Evolutionary conservation across 2,113 vertebrate genomes (phyloP).

Genomic region (Jacana jacana): DNA sequence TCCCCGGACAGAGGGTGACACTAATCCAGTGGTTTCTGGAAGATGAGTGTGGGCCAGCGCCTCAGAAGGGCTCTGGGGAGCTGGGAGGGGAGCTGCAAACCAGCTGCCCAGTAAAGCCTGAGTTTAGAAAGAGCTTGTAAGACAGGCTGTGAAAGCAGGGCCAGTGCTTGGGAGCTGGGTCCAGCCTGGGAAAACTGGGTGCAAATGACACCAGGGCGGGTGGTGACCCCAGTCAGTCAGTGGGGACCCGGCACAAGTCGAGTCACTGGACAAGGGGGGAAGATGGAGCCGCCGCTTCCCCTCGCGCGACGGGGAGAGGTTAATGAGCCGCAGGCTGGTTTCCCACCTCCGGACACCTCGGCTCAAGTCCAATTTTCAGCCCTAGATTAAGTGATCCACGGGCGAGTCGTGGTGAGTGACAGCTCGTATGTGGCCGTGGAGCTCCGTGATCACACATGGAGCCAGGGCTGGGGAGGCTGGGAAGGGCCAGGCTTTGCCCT

Average conservation of each 20-base stretch:
- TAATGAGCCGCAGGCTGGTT: constrained; percentile 30
- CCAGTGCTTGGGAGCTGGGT: background rate
- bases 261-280: background rate
- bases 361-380: constrained; percentile 54
- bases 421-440: background rate
- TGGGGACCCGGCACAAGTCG: background rate
- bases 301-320: background rate
- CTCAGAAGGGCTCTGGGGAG: background rate
- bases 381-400: background rate
- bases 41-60: fast-evolving
- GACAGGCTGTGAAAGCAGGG: background rate
- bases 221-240: background rate
- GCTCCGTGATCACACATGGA: background rate
- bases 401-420: background rate
- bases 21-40: background rate
- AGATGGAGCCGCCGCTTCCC: background rate
- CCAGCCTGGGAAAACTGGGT: background rate
- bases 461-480: background rate
- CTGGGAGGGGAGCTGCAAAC: background rate
- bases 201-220: background rate
- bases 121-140: background rate
- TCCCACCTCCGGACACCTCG: constrained; percentile 34
- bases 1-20: background rate
- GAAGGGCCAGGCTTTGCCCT: background rate
- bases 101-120: background rate